Conservation (phyloP, 1,140 invertebrate genomes). For the Amyelois transitella region DNA sequence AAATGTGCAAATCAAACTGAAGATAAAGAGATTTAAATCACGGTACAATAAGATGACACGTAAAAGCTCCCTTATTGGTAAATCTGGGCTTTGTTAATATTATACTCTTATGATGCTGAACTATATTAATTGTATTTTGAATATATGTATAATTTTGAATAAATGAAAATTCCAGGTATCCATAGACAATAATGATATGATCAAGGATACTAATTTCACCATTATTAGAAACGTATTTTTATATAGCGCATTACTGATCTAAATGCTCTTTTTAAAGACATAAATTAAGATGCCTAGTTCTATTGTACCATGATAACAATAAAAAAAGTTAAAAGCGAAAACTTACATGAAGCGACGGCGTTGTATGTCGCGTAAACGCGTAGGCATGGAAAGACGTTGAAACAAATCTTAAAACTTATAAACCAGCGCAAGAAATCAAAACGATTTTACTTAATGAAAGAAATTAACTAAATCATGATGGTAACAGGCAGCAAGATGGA, state of each 20-base stretch:
- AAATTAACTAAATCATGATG: constrained; percentile 41
- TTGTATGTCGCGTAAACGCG: constrained; percentile 52
- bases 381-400: constrained; percentile 68
- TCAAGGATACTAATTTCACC: no score
- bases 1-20: constrained; percentile 61
- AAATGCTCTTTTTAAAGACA: no score
- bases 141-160: no score
- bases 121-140: no score
- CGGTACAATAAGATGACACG: not conserved
- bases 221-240: no score
- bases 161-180: no score
- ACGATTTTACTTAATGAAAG: constrained; percentile 45
- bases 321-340: constrained; percentile 41
- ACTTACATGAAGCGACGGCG: constrained; percentile 74
- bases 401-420: constrained; percentile 66
- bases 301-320: not conserved
- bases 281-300: no score
- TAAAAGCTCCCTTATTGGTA: not conserved
- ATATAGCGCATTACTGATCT: no score
- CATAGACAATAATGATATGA: no score
- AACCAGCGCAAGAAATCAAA: constrained; percentile 46
- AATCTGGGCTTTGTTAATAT: not conserved
- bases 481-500: constrained; percentile 37
- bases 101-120: not conserved
- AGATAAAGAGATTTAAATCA: constrained; percentile 26